These are phyloP conservation scores for human DNA, from an alignment of 2,113 vertebrate genomes.

Conservation along the genomic window GRCh38 chr1:217778501-217779000, in stretches of 20 bases:
- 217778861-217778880: not conserved
- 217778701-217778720: not conserved
- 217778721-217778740: not conserved
- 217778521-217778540: not conserved
- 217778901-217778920: not conserved
- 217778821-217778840: not conserved
- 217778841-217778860: not conserved
- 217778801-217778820: not conserved
- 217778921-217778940: not conserved
- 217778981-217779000: not conserved
- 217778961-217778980: not conserved
- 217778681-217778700: not conserved
- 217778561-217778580: not conserved
- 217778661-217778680: not conserved
- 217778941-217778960: not conserved
- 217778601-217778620: not conserved
- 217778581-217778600: not conserved
- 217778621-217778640: not conserved
- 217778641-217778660: not conserved
- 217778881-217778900: not conserved
- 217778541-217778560: not conserved
- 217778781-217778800: not conserved
- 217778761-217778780: not conserved
- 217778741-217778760: not conserved
- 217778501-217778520: too few species aligned